Percentiles rank a stretch among this genome's conserved stretches.
phyloP scores from a whole-genome alignment of 2,888 invertebrate genomes.

The Eulithis prunata region DNA sequence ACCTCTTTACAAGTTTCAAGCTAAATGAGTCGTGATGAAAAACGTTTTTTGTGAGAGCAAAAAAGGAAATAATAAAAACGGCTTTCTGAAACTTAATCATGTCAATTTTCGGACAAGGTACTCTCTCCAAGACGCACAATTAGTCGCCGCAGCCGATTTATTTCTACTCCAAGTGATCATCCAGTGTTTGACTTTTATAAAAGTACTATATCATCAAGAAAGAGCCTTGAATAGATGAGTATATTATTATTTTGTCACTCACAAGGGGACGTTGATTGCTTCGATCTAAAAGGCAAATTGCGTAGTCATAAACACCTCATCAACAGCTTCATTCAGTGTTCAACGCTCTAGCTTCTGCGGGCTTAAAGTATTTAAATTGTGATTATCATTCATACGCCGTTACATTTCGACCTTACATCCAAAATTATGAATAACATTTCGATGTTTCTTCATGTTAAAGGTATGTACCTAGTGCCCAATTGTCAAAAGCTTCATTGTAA shows the following conservation, averaged over 20 bases:
- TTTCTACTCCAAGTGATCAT: too few species aligned
- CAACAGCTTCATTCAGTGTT: constrained; percentile 30
- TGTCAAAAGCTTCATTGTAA: constrained; percentile 13
- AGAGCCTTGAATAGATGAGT: constrained; percentile 19
- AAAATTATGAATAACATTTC: constrained; percentile 2
- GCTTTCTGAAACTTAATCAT: constrained; percentile 4
- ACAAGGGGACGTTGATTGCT: constrained; percentile 57
- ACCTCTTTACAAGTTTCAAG: constrained; percentile 46
- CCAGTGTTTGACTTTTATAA: too few species aligned
- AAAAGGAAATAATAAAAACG: constrained; percentile 22
- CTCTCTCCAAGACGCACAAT: too few species aligned
- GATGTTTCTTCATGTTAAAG: constrained; percentile 7
- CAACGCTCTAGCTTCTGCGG: constrained; percentile 2
- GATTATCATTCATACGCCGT: constrained; percentile 24
- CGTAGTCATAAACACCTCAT: constrained; percentile 31
- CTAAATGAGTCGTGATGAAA: constrained; percentile 29
- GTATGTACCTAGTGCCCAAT: constrained; percentile 4
- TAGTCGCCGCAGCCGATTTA: too few species aligned
- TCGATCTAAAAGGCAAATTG: constrained; percentile 70
- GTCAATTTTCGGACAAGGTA: neutral
- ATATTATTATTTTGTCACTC: constrained; percentile 47
- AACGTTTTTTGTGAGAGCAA: constrained; percentile 24
- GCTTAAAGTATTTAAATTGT: constrained; percentile 14
- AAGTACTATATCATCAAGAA: neutral
- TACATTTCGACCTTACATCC: constrained; percentile 7